Conservation (phyloP, 2,113 vertebrate genomes). For the Gymnobelideus leadbeateri region DNA sequence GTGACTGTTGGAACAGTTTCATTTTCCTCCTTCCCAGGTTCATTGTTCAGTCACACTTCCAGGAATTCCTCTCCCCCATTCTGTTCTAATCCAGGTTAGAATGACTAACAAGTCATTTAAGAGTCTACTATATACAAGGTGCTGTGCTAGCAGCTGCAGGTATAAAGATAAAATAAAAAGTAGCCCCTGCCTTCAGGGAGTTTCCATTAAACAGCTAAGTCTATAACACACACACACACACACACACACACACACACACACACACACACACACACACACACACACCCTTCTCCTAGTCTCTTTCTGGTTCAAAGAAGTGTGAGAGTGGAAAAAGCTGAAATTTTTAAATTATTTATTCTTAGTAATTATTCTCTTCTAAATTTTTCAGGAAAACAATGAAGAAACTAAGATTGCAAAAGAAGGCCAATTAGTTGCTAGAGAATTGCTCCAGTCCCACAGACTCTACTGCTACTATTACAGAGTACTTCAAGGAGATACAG, state of each 20-base stretch:
- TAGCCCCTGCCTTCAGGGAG: no score
- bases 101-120: no score
- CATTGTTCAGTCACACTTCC: neutral
- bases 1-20: neutral
- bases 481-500: constrained; percentile 85
- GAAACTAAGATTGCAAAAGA: constrained; percentile 87
- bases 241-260: no score
- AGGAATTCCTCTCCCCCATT: neutral
- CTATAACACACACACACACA: no score
- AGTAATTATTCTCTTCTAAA: constrained; percentile 49
- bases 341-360: constrained; percentile 43
- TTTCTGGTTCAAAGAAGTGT: neutral
- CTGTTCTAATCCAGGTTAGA: neutral
- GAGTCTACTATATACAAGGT: no score
- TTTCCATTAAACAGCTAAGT: no score
- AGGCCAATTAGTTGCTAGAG: constrained; percentile 88
- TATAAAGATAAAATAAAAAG: no score
- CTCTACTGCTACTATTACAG: constrained; percentile 95
- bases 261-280: neutral
- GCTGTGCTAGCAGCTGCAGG: no score
- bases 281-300: neutral
- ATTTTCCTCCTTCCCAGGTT: neutral
- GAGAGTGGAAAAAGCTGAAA: no score
- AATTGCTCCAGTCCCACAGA: constrained; percentile 91
- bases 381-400: constrained; percentile 88